Conservation (phyloP, 1,140 invertebrate genomes). For the Meloidogyne hapla region DNA sequence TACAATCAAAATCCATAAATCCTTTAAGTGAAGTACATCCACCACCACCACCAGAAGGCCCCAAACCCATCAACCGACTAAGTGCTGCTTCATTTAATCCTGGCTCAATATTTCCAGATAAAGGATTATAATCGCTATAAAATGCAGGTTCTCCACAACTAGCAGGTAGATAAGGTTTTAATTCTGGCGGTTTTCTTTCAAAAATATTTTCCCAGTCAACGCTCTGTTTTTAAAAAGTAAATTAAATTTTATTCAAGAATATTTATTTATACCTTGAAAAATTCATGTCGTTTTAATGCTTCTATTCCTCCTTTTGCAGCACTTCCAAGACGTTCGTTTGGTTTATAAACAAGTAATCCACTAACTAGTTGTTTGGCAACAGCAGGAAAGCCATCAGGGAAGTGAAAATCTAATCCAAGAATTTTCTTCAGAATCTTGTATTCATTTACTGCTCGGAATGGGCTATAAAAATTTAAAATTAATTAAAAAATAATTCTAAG, state of each 20-base stretch:
- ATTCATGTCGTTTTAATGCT: conserved; percentile 42
- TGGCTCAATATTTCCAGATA: conserved; percentile 69
- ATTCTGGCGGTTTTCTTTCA: conserved; percentile 75
- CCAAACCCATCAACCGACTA: conserved; percentile 73
- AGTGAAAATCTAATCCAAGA: conserved; percentile 82
- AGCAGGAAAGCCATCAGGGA: conserved; percentile 83
- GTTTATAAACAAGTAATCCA: conserved; percentile 75
- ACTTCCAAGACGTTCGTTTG: conserved; percentile 44
- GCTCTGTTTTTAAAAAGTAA: conserved; percentile 65
- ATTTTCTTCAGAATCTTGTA: conserved; percentile 97
- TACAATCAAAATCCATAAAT: neutral
- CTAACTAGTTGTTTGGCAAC: conserved; percentile 82
- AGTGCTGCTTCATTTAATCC: conserved; percentile 80
- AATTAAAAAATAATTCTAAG: too few relatives aligned
- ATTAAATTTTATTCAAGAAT: conserved; percentile 15
- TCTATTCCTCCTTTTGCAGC: conserved; percentile 42
- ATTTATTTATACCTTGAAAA: conserved; percentile 67
- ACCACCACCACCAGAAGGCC: neutral
- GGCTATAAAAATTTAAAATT: conserved; percentile 61
- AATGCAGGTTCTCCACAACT: conserved; percentile 73
- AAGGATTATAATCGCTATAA: conserved; percentile 65
- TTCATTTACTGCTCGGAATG: conserved; percentile 87
- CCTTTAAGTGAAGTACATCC: neutral
- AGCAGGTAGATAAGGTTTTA: conserved; percentile 80
- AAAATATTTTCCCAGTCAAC: conserved; percentile 81